Conservation (phyloP, 2,113 vertebrate genomes). For the Sapajus apella region DNA sequence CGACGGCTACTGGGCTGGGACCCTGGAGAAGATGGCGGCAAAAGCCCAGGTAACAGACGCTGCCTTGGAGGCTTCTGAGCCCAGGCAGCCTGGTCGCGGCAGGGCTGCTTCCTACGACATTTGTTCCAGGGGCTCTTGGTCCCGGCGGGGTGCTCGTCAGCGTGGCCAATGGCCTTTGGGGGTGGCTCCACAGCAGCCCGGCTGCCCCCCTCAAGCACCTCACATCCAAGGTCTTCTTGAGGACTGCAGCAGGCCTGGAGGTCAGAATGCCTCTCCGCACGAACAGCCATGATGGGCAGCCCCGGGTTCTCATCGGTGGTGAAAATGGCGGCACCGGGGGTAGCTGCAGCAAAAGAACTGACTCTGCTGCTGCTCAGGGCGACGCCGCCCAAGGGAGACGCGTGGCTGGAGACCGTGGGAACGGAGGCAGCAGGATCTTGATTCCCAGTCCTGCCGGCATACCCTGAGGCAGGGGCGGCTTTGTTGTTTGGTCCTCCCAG, state of each 20-base stretch:
- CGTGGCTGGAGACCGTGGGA: fast-evolving
- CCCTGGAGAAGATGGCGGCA: background rate
- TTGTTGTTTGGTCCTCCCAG: fast-evolving
- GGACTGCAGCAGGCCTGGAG: background rate
- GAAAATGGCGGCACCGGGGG: background rate
- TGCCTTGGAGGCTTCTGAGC: fast-evolving
- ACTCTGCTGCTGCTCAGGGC: fast-evolving
- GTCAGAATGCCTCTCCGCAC: fast-evolving
- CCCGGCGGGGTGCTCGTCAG: fast-evolving
- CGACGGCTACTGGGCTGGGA: background rate
- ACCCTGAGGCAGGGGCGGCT: fast-evolving
- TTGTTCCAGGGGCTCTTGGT: no score
- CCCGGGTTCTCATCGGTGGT: fast-evolving
- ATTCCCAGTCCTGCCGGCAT: fast-evolving
- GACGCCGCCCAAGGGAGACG: fast-evolving
- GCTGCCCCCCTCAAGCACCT: fast-evolving
- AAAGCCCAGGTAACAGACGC: background rate
- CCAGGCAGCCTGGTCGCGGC: fast-evolving
- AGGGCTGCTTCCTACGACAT: background rate
- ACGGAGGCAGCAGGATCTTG: fast-evolving
- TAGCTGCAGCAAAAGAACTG: background rate
- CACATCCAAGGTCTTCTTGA: fast-evolving
- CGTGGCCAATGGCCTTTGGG: background rate
- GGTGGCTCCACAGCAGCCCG: background rate
- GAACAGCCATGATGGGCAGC: fast-evolving